A percentile compares a stretch with the other conserved stretches of the same genome.
Conservation (phyloP, 2,113 vertebrate genomes). For the Zosterops pallidus region DNA sequence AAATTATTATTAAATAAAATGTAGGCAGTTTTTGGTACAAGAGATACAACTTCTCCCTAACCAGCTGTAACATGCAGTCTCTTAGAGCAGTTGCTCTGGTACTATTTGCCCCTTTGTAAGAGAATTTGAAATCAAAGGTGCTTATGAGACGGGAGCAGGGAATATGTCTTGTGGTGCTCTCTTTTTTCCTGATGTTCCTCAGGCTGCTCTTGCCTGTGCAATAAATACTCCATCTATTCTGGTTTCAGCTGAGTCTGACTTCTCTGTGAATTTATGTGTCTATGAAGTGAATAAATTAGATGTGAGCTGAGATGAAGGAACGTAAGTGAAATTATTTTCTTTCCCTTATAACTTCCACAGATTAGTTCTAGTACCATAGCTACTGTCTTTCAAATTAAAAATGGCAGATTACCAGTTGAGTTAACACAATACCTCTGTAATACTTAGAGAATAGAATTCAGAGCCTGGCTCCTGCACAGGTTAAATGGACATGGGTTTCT, state of each 20-base stretch:
- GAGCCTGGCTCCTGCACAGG: not conserved
- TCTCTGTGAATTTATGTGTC: slow-evolving; percentile 61
- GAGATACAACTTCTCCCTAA: not conserved
- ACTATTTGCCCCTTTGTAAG: not conserved
- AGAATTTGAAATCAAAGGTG: not conserved
- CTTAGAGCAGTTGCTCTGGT: not conserved
- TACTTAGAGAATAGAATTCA: not conserved
- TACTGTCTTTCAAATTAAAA: slow-evolving; percentile 23
- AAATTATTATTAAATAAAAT: not conserved
- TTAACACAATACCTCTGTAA: not conserved
- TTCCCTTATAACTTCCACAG: not conserved
- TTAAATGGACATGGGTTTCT: not conserved
- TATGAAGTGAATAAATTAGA: slow-evolving; percentile 41
- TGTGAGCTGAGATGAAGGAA: slow-evolving; percentile 39
- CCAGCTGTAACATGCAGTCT: not conserved
- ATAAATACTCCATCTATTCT: slow-evolving; percentile 44
- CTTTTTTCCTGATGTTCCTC: not conserved
- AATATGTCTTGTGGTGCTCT: not conserved
- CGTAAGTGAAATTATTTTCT: slow-evolving; percentile 14
- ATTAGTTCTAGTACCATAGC: not conserved
- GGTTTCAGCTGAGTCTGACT: slow-evolving; percentile 58
- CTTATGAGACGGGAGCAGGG: not conserved
- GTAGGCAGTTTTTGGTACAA: not conserved
- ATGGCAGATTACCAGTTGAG: not conserved
- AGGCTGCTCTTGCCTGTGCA: slow-evolving; percentile 23